These are phyloP conservation scores for Ooceraea biroi DNA, from an alignment of 1,140 invertebrate species.

Conservation along the genomic window DNA sequence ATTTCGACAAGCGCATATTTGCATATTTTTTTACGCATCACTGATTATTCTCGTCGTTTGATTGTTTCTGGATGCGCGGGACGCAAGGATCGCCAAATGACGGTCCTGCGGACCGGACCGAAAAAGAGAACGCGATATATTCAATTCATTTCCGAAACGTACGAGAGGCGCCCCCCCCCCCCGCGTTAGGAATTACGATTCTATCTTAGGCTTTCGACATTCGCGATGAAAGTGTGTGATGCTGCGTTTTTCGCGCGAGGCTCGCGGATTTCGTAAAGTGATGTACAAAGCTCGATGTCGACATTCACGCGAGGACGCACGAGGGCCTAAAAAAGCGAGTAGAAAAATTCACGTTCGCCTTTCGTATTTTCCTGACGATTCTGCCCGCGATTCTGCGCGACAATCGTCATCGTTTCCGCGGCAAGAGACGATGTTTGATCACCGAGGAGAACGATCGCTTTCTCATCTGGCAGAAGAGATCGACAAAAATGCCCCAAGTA, in stretches of 20 bases:
- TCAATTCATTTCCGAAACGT: conserved; percentile 34
- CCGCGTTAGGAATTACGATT: conserved; percentile 6
- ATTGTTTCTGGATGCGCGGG: background rate
- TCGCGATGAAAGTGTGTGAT: conserved; percentile 64
- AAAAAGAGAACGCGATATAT: background rate
- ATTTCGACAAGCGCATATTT: conserved; percentile 25
- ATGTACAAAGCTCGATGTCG: conserved; percentile 70
- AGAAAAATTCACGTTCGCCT: conserved; percentile 36
- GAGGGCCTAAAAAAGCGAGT: conserved; percentile 69
- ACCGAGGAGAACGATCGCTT: no score
- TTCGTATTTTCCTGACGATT: conserved; percentile 9
- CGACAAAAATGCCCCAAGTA: no score
- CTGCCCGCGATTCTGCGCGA: background rate
- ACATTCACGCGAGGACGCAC: conserved; percentile 70
- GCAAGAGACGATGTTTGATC: no score
- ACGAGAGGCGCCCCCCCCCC: conserved; percentile 40
- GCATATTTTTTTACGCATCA: conserved; percentile 55
- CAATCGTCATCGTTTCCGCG: no score
- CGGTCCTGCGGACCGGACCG: background rate
- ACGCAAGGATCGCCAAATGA: conserved; percentile 6
- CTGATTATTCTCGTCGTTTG: conserved; percentile 15
- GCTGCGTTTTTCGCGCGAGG: conserved; percentile 43
- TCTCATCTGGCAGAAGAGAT: no score
- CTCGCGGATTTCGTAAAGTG: conserved; percentile 39
- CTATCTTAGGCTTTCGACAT: conserved; percentile 29